Evolutionary conservation across 2,797 vertebrate species (phyloP).

Genomic region (Anas acuta): DNA sequence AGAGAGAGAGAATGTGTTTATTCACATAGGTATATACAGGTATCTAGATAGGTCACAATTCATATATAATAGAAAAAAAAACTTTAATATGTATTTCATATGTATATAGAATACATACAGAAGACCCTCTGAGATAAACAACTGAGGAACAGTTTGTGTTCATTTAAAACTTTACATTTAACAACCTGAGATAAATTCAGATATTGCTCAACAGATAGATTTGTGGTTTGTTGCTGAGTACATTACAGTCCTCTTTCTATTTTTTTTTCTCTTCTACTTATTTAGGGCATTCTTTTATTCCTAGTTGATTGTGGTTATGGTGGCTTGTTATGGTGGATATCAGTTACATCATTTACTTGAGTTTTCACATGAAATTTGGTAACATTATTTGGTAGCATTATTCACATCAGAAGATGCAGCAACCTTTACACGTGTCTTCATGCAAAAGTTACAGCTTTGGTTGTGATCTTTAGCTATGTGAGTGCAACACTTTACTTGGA

Average conservation of each 20-base stretch:
- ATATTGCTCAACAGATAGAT: neutral
- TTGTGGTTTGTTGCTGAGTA: neutral
- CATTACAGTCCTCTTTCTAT: neutral
- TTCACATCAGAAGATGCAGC: neutral
- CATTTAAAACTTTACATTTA: neutral
- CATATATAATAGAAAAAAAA: neutral
- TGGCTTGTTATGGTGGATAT: neutral
- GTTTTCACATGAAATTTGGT: neutral
- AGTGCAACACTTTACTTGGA: neutral
- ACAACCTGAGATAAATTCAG: neutral
- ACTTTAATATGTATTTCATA: neutral
- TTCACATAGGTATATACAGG: accelerated
- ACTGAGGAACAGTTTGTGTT: neutral
- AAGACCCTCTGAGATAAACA: neutral
- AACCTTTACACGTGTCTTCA: neutral
- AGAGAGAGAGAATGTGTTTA: neutral
- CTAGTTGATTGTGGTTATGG: neutral
- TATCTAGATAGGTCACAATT: neutral
- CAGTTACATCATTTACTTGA: neutral
- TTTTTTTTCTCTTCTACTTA: neutral
- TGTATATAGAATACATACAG: neutral
- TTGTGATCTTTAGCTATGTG: neutral
- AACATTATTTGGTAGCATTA: neutral
- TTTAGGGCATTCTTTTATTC: neutral
- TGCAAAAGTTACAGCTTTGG: neutral